A percentile compares a stretch with the other conserved stretches of the same genome.
Conservation (phyloP, 2,888 invertebrate species). For the Hypsopygia costalis region DNA sequence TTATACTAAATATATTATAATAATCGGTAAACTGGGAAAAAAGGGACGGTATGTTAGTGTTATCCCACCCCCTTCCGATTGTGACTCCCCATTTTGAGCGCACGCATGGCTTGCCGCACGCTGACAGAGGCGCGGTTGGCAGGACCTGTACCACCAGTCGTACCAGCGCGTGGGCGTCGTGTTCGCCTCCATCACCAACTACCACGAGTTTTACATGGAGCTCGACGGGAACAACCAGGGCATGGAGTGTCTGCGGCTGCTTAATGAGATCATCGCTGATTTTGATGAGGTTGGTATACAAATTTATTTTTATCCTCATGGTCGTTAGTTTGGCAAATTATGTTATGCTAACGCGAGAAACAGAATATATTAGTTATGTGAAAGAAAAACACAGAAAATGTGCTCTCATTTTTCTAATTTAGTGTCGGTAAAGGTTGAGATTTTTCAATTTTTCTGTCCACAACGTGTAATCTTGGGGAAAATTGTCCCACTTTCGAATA, state of each 20-base stretch:
- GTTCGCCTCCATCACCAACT: constrained; percentile 96
- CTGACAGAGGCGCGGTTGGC: constrained; percentile 36
- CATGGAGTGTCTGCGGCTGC: constrained; percentile 91
- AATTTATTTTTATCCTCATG: too few relatives aligned
- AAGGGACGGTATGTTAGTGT: background rate
- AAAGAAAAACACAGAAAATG: too few relatives aligned
- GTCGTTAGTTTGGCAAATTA: too few relatives aligned
- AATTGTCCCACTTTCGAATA: too few relatives aligned
- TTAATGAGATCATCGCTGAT: constrained; percentile 96
- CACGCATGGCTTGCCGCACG: constrained; percentile 17
- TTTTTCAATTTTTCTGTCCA: too few relatives aligned
- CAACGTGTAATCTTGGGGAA: too few relatives aligned
- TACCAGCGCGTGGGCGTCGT: constrained; percentile 95
- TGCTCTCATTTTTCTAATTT: too few relatives aligned
- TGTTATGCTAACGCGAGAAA: too few relatives aligned
- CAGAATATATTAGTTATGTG: too few relatives aligned
- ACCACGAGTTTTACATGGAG: constrained; percentile 96
- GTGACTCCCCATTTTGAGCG: background rate
- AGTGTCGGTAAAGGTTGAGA: too few relatives aligned
- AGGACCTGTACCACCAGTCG: constrained; percentile 95
- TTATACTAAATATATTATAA: too few relatives aligned
- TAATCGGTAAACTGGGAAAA: too few relatives aligned
- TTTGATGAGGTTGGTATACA: constrained; percentile 88
- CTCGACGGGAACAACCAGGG: constrained; percentile 95
- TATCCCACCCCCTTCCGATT: background rate